Percentiles rank a stretch among this genome's conserved stretches.
phyloP scores from a whole-genome alignment of 2,797 vertebrate species.

The Tamandua tetradactyla region DNA sequence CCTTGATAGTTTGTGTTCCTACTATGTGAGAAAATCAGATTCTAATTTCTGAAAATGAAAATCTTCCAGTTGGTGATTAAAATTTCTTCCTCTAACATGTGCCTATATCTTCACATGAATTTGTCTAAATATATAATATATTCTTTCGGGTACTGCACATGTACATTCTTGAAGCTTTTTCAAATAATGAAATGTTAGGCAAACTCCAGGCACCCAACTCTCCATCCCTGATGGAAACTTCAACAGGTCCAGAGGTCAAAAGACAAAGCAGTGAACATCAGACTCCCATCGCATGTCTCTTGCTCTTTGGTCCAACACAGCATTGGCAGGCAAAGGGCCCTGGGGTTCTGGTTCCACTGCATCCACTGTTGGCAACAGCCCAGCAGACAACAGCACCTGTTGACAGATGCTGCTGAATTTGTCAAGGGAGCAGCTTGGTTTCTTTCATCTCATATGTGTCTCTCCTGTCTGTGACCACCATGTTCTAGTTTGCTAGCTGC shows the following conservation, averaged over 20 bases:
- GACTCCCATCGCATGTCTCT: background rate
- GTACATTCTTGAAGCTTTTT: background rate
- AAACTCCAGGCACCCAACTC: background rate
- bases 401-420: background rate
- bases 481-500: too few relatives aligned
- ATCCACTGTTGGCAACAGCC: background rate
- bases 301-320: background rate
- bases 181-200: background rate
- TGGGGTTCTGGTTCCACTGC: rapidly evolving
- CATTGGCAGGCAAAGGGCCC: background rate
- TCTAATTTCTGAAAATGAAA: background rate
- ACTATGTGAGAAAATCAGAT: constrained; percentile 46
- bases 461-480: background rate
- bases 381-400: rapidly evolving
- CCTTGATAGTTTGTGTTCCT: constrained; percentile 51
- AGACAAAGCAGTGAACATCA: background rate
- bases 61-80: background rate
- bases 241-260: background rate
- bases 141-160: rapidly evolving
- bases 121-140: background rate
- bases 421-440: background rate
- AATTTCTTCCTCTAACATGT: background rate
- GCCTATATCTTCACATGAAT: background rate
- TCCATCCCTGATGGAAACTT: background rate
- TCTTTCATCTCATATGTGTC: background rate